Conservation (phyloP, 92 coral and sea anemone genomes). For the Porites cylindrica region DNA sequence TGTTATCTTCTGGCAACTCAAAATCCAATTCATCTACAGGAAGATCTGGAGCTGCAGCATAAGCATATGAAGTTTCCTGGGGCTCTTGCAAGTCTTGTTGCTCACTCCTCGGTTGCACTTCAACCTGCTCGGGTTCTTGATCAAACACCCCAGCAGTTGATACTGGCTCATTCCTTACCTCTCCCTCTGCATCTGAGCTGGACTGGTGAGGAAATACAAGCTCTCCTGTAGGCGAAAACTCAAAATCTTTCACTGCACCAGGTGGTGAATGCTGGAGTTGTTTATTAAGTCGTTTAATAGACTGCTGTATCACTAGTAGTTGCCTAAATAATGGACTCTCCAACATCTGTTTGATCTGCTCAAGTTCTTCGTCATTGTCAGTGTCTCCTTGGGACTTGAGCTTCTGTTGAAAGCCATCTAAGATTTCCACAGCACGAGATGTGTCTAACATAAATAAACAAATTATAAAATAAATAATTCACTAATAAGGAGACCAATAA, state of each 20-base stretch:
- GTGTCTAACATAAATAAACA: constrained; percentile 61
- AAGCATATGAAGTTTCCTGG: background rate
- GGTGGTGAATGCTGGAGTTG: constrained; percentile 67
- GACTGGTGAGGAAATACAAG: constrained; percentile 82
- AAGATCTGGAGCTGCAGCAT: constrained; percentile 27
- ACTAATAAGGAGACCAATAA: no score
- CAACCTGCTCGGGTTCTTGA: constrained; percentile 36
- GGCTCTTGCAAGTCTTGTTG: background rate
- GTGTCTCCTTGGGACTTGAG: constrained; percentile 86
- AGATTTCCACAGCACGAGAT: constrained; percentile 83
- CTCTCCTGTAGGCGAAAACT: constrained; percentile 92
- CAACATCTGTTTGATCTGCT: constrained; percentile 83
- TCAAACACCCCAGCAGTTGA: constrained; percentile 60
- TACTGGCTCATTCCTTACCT: constrained; percentile 29
- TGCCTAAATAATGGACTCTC: constrained; percentile 95
- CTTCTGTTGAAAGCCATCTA: constrained; percentile 87
- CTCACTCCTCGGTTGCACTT: background rate
- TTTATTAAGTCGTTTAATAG: constrained; percentile 84
- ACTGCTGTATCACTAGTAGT: constrained; percentile 89
- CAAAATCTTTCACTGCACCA: constrained; percentile 84
- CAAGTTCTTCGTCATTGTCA: constrained; percentile 85
- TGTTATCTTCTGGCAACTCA: constrained; percentile 65
- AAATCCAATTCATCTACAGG: constrained; percentile 49
- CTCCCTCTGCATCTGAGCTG: background rate
- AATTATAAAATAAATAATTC: no score